These are phyloP conservation scores for Halocynthia aurantium DNA, from an alignment of 23 tunicate genomes.

Conservation along the genomic window DNA sequence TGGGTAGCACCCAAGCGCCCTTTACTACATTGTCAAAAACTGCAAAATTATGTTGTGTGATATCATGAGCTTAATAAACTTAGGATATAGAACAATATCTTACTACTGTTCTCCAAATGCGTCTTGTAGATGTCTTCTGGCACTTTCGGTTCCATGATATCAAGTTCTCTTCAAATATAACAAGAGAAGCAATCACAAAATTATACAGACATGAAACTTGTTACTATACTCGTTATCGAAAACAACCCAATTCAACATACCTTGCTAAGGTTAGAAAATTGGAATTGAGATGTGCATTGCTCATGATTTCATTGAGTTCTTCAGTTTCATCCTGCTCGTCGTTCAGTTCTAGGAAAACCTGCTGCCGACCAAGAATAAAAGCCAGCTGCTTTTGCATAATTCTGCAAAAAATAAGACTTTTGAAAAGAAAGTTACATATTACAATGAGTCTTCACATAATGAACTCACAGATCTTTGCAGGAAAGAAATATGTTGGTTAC, in stretches of 20 bases:
- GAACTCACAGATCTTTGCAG: slow-evolving; percentile 80
- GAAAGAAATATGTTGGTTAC: slow-evolving; percentile 81
- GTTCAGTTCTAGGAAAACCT: slow-evolving; percentile 61
- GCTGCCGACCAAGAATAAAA: slow-evolving; percentile 79
- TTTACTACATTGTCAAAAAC: no score
- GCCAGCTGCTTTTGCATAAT: slow-evolving; percentile 73
- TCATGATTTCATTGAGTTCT: slow-evolving; percentile 81
- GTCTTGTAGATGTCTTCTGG: slow-evolving; percentile 97
- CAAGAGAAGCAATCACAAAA: neutral
- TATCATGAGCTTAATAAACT: neutral
- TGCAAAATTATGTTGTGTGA: neutral
- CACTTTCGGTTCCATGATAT: slow-evolving; percentile 81
- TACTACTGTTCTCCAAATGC: slow-evolving; percentile 76
- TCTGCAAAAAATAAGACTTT: slow-evolving; percentile 8
- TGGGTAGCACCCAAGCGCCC: no score
- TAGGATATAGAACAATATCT: slow-evolving; percentile 11
- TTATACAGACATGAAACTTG: neutral
- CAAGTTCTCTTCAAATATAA: slow-evolving; percentile 70
- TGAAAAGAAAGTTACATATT: no score
- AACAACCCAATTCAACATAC: slow-evolving; percentile 9
- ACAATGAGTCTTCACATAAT: neutral
- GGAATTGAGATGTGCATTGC: slow-evolving; percentile 81
- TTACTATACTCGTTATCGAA: no score
- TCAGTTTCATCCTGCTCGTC: slow-evolving; percentile 71
- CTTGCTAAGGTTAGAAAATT: slow-evolving; percentile 85